These are phyloP conservation scores for Neolamprologus devosi DNA, from an alignment of 2,113 vertebrate species.

Conservation along the genomic window DNA sequence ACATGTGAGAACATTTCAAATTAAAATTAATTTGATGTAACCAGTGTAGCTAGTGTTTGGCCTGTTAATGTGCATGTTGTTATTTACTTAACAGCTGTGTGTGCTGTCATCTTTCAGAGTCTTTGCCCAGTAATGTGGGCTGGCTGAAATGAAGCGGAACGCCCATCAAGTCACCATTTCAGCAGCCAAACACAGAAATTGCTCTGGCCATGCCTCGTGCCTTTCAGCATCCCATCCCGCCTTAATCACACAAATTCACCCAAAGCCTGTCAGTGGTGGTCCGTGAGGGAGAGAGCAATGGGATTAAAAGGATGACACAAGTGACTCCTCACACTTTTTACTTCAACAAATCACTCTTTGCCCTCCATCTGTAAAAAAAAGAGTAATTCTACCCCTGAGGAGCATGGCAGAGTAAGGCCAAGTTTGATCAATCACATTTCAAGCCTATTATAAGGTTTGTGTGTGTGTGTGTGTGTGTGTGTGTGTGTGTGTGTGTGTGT, in stretches of 20 bases:
- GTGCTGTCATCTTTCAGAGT: background rate
- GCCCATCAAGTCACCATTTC: background rate
- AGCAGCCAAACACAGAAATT: background rate
- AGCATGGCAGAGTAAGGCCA: background rate
- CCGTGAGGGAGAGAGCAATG: background rate
- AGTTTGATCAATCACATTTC: background rate
- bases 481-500: background rate
- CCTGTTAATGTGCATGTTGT: background rate
- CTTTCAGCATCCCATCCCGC: background rate
- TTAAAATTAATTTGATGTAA: background rate
- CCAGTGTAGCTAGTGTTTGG: background rate
- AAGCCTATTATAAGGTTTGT: background rate
- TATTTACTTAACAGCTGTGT: background rate
- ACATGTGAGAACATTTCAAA: background rate
- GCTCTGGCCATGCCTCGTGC: background rate
- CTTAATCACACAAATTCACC: slow-evolving; percentile 3
- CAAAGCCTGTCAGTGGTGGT: background rate
- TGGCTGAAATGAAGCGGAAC: background rate
- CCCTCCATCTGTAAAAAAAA: background rate
- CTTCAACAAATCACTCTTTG: background rate
- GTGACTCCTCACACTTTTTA: background rate
- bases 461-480: background rate
- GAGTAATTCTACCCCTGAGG: background rate
- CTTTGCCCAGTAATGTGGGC: background rate
- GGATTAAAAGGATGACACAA: slow-evolving; percentile 7